Evolutionary conservation across 2,888 invertebrate species (phyloP), one percentile per base, ranked within the genome.

Genomic region (Galerucella calmariensis): DNA sequence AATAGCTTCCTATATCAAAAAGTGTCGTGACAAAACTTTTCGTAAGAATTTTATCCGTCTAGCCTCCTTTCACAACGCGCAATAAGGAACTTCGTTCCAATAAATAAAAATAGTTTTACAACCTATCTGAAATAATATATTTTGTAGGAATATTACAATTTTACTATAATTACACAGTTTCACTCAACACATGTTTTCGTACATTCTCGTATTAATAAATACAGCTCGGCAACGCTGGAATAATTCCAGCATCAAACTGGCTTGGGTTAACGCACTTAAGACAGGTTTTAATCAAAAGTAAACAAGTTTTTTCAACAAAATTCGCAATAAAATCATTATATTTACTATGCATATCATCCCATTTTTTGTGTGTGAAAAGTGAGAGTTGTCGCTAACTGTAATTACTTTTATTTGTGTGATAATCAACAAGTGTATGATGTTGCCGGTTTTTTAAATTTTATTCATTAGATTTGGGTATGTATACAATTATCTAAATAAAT

Each of bases 371-470:
- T 10, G 6, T 14, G 9, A 24, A 35, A 35, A 14, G 24, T 61
- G 61, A 14, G 2, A 61, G 12, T 11, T 24, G 24, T 8, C 10
- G 1, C 4, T 58, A 58, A 11, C 2, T 58, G 11, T 24, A 35
- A 61, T 3, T 12, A 24, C 14, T 24, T 0, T 12, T 11, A 20
- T 65, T 46, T 51, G 51, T 66, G 16, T 48, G 27, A 51, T 20
- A 41, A 27, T 66, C 66, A 66, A 66, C 66, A 66, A 66, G 66
- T 66, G 61, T 61, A 11, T 48, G 11, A 14, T 48, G 66, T 51
- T 46, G 66, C 66, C 66, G 11, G 4, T 14, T 24, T 2, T 20
- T 27, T 11, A 51, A 51, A n/a, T 20, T 10, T 0, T 14, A 6
- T 66, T 24, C 48, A n/a, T 65, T 16, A 65, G 6, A 41, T 9